Evolutionary conservation across 1,140 invertebrate genomes (phyloP).

Genomic region (Brachionus asplanchnoidis): DNA sequence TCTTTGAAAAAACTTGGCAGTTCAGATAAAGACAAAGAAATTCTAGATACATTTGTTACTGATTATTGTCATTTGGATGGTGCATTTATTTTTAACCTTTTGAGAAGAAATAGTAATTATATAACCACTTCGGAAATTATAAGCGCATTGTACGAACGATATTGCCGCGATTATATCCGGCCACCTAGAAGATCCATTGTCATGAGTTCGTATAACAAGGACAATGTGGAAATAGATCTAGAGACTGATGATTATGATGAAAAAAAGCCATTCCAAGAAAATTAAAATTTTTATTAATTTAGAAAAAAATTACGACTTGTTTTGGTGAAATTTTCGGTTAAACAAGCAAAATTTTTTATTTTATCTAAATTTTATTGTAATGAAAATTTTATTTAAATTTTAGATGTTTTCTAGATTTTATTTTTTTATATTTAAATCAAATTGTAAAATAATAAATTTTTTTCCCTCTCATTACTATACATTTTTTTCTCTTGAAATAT

Average conservation of each 20-base stretch:
- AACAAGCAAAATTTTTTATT: too few relatives aligned
- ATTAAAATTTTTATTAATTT: not conserved
- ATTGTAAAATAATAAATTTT: too few relatives aligned
- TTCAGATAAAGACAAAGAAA: conserved; percentile 48
- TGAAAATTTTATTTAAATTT: too few relatives aligned
- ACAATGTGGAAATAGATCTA: not conserved
- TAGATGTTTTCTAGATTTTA: too few relatives aligned
- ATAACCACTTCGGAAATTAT: conserved; percentile 40
- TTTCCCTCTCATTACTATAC: too few relatives aligned
- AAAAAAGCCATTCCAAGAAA: not conserved
- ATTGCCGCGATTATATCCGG: not conserved
- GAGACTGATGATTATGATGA: conserved; percentile 21
- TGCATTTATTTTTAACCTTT: conserved; percentile 55
- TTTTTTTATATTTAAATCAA: too few relatives aligned
- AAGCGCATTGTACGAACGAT: not conserved
- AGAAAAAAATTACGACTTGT: not conserved
- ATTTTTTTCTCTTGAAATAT: too few relatives aligned
- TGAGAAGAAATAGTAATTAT: conserved; percentile 41
- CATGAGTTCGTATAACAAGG: not conserved
- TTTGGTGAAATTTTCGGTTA: not conserved
- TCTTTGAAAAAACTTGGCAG: conserved; percentile 53
- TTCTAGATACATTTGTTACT: conserved; percentile 56
- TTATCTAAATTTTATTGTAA: too few relatives aligned
- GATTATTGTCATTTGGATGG: conserved; percentile 60
- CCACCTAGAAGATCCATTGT: not conserved